These are phyloP conservation scores for Corythornis leucogaster DNA, from an alignment of 2,797 vertebrate species.

Conservation along the genomic window DNA sequence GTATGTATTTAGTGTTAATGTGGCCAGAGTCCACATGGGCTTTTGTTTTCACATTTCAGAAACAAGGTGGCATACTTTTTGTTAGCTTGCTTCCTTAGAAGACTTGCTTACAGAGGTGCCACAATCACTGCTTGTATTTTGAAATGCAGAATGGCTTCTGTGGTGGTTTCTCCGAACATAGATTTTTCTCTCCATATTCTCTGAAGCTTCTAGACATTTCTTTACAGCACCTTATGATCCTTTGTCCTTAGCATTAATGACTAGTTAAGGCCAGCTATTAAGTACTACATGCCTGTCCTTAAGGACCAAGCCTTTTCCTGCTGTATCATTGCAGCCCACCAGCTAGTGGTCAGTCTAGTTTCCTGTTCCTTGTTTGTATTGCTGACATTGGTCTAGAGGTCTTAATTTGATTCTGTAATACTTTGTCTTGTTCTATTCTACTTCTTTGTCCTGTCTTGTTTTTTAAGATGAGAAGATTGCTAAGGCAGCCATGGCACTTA, in stretches of 20 bases:
- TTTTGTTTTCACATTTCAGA: not conserved
- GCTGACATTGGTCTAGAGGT: not conserved
- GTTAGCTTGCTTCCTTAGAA: not conserved
- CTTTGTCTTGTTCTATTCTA: not conserved
- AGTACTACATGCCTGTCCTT: not conserved
- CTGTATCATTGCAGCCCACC: not conserved
- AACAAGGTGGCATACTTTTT: not conserved
- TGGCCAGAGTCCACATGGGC: not conserved
- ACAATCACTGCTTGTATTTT: not conserved
- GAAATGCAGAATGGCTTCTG: not conserved
- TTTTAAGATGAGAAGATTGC: not conserved
- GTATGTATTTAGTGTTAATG: not conserved
- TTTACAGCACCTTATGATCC: not conserved
- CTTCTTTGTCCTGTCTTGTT: not conserved
- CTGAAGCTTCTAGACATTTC: not conserved
- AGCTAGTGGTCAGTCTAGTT: not conserved
- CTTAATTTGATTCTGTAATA: not conserved
- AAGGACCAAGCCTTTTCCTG: not conserved
- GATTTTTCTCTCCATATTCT: not conserved
- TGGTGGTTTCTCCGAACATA: not conserved
- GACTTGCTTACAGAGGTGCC: not conserved
- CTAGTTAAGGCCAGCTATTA: not conserved
- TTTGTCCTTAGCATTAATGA: not conserved
- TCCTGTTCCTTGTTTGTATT: not conserved
- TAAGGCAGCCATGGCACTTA: not conserved